Conservation (phyloP, 2,113 vertebrate genomes). For the Tenrec ecaudatus region DNA sequence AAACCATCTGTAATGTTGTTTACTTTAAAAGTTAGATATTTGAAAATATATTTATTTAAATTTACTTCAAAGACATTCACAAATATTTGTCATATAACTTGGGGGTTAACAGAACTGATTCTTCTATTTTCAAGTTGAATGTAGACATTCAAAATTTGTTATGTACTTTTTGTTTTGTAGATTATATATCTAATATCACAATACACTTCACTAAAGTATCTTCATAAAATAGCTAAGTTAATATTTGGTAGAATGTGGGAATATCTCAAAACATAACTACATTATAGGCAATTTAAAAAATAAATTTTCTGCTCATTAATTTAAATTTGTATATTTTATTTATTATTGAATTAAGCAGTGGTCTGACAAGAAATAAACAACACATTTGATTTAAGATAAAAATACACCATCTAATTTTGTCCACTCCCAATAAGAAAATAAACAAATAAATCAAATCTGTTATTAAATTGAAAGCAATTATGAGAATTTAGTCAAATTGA, state of each 20-base stretch:
- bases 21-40: not conserved
- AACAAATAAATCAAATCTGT: conserved; percentile 9
- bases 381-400: conserved; percentile 2
- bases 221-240: not conserved
- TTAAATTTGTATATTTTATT: not conserved
- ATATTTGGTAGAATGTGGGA: not conserved
- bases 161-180: not conserved
- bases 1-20: not conserved
- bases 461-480: not conserved
- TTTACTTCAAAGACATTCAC: not conserved
- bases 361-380: conserved; percentile 3
- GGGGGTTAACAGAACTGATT: not conserved
- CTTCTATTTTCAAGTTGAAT: not conserved
- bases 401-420: not conserved
- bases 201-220: not conserved
- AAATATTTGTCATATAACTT: not conserved
- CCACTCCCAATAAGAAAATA: not conserved
- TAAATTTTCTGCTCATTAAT: not conserved
- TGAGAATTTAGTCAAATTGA: not conserved
- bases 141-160: not conserved
- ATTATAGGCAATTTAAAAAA: not conserved
- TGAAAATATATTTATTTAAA: not conserved
- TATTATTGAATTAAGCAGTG: not conserved
- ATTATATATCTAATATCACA: not conserved
- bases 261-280: not conserved